Evolutionary conservation across 2,113 vertebrate species (phyloP).

Genomic region (Coracopsis vasa): DNA sequence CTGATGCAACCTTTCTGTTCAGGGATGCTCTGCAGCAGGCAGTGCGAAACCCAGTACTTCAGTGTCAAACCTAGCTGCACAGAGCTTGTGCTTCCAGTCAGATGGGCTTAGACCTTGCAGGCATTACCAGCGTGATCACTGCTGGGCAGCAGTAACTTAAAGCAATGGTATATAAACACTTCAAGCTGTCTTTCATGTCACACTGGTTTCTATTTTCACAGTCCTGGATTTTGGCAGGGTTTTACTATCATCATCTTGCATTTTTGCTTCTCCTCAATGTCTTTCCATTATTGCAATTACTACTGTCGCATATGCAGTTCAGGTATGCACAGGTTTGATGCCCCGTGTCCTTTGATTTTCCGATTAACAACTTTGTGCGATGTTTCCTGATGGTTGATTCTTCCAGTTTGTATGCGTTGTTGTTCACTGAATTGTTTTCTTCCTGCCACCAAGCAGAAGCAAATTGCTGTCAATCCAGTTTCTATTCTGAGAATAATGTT

Average conservation of each 20-base stretch:
- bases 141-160: background rate
- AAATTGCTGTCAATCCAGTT: background rate
- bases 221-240: background rate
- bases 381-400: background rate
- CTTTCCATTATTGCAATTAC: background rate
- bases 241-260: background rate
- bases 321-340: background rate
- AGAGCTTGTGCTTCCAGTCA: background rate
- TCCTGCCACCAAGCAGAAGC: background rate
- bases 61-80: background rate
- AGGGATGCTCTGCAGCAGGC: background rate
- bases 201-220: background rate
- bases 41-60: fast-evolving
- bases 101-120: background rate
- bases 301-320: background rate
- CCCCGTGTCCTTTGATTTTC: background rate
- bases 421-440: background rate
- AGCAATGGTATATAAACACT: background rate
- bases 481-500: slow-evolving; percentile 11
- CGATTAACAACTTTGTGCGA: background rate
- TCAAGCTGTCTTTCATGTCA: background rate
- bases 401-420: fast-evolving
- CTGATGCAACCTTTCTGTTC: background rate
- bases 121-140: background rate
- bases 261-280: background rate